These are phyloP conservation scores for Omphaloscelis lunosa DNA, from an alignment of 2,888 invertebrate genomes.

Conservation along the genomic window DNA sequence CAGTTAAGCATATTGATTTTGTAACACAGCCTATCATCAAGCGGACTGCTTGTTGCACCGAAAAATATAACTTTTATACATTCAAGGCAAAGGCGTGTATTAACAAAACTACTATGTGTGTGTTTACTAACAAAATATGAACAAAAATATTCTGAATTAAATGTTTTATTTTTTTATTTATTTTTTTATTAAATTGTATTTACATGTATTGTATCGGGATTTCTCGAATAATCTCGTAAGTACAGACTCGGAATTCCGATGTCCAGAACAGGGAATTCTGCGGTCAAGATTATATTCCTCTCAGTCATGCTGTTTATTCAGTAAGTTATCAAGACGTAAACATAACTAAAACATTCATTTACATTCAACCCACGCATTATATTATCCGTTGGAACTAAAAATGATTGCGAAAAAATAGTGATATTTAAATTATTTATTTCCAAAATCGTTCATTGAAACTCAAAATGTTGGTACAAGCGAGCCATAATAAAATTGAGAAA, in stretches of 20 bases:
- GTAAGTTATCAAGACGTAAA: background rate
- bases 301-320: background rate
- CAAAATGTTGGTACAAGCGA: background rate
- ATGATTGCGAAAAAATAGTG: background rate
- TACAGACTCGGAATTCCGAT: background rate
- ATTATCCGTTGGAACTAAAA: background rate
- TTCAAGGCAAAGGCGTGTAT: background rate
- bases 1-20: background rate
- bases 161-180: no score
- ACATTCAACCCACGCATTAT: background rate
- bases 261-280: background rate
- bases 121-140: no score
- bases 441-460: background rate
- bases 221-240: background rate
- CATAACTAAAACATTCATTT: background rate
- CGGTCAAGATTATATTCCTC: slow-evolving; percentile 7
- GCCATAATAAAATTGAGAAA: background rate
- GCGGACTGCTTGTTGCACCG: no score
- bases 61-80: background rate
- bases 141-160: no score
- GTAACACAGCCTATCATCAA: no score
- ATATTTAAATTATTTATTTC: background rate
- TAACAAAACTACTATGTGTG: no score
- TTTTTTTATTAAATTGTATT: background rate
- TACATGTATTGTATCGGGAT: background rate